Evolutionary conservation across 2,113 vertebrate species (phyloP).

Genomic region (Irena cyanogastra): DNA sequence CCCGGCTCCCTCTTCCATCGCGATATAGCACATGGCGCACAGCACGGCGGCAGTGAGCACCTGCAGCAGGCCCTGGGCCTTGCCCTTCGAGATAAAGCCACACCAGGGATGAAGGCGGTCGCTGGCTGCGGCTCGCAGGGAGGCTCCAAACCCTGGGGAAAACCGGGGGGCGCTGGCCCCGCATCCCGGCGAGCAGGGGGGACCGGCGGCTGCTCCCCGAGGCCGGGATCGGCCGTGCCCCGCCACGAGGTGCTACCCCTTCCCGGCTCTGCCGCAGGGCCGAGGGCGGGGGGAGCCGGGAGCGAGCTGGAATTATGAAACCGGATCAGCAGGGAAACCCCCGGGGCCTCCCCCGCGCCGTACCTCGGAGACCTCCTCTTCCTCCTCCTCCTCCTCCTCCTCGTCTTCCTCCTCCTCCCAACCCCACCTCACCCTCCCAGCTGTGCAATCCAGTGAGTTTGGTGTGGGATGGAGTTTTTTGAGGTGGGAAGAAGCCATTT

Average conservation of each 20-base stretch:
- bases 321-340: not conserved
- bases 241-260: not conserved
- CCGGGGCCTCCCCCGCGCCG: not conserved
- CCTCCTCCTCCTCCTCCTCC: not conserved
- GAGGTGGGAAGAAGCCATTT: too few species aligned
- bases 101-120: not conserved
- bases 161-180: not conserved
- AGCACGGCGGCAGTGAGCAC: not conserved
- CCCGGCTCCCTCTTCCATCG: fast-evolving
- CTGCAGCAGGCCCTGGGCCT: not conserved
- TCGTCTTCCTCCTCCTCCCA: slow-evolving; percentile 51
- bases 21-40: fast-evolving
- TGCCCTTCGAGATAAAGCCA: not conserved
- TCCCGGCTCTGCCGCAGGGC: not conserved
- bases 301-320: not conserved
- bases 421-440: too few species aligned
- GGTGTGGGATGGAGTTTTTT: too few species aligned
- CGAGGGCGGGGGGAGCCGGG: not conserved
- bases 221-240: not conserved
- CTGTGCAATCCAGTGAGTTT: too few species aligned
- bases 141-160: not conserved
- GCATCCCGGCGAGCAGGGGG: not conserved
- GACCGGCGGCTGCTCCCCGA: not conserved
- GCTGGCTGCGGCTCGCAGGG: not conserved
- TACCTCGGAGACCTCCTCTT: slow-evolving; percentile 78